A percentile compares a stretch with the other conserved stretches of the same genome.
Evolutionary conservation across 2,113 vertebrate genomes (phyloP).

Genomic region (Pionites leucogaster): DNA sequence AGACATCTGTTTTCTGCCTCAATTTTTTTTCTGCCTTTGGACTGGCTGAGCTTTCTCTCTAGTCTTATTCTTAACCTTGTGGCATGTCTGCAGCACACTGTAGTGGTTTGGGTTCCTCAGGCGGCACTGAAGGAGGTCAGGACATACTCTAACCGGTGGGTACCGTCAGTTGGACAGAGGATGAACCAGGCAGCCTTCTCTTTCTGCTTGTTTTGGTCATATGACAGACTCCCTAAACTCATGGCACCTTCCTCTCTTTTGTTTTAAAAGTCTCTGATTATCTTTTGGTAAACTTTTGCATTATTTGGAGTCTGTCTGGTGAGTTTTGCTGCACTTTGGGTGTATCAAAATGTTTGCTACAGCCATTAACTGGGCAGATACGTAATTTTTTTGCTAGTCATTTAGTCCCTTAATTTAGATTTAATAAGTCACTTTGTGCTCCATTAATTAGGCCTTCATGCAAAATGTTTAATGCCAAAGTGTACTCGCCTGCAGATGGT

Average conservation of each 20-base stretch:
- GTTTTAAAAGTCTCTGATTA: not conserved
- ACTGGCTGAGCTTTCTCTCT: not conserved
- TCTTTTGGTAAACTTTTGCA: not conserved
- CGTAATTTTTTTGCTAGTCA: conserved; percentile 37
- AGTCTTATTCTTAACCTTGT: not conserved
- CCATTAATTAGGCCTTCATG: conserved; percentile 53
- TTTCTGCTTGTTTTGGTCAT: not conserved
- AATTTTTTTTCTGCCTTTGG: not conserved
- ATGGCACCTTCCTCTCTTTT: not conserved
- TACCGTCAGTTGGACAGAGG: not conserved
- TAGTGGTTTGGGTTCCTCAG: not conserved
- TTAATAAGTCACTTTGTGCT: conserved; percentile 54
- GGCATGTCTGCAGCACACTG: not conserved
- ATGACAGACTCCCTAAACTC: not conserved
- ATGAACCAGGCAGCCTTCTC: not conserved
- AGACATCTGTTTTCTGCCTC: not conserved
- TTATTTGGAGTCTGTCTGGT: not conserved
- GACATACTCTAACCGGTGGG: not conserved
- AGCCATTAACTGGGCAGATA: conserved; percentile 9
- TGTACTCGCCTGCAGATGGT: not conserved
- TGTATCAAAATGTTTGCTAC: conserved; percentile 3
- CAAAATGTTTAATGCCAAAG: conserved; percentile 40
- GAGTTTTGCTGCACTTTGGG: conserved; percentile 1
- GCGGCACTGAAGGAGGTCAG: not conserved
- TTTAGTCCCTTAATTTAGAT: conserved; percentile 45